phyloP scores from a whole-genome alignment of 2,888 invertebrate genomes.

The Dryocosmus kuriphilus region DNA sequence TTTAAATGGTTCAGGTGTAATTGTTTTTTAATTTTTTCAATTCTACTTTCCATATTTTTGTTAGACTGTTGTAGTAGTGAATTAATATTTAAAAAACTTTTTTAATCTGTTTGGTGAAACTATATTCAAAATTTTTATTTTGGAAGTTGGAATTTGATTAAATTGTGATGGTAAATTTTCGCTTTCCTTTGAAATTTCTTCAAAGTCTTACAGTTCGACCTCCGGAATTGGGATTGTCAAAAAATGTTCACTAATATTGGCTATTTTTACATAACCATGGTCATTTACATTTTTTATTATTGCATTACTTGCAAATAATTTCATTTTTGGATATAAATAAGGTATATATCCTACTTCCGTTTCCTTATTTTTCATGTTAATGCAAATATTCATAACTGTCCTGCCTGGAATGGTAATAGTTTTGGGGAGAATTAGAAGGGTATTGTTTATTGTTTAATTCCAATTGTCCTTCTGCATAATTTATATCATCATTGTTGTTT shows the following conservation, averaged over 20 bases:
- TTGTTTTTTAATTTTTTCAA: background rate
- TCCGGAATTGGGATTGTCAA: background rate
- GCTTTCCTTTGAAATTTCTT: background rate
- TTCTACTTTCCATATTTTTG: conserved; percentile 4
- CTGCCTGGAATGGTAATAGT: background rate
- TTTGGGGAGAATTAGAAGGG: background rate
- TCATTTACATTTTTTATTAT: background rate
- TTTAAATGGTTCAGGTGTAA: conserved; percentile 31
- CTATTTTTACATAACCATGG: background rate
- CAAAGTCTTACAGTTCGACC: background rate
- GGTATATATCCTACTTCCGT: background rate
- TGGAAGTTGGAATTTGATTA: too few species aligned
- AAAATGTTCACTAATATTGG: background rate
- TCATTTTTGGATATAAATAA: background rate
- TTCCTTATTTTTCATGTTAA: background rate
- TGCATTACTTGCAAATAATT: conserved; percentile 8
- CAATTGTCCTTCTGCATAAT: too few species aligned
- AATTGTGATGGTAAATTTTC: too few species aligned
- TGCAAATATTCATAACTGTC: background rate
- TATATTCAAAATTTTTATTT: too few species aligned
- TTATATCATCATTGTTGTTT: conserved; percentile 35
- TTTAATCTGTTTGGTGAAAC: too few species aligned
- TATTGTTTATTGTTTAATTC: too few species aligned
- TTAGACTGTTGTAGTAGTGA: background rate
- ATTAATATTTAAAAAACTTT: background rate